Conservation (phyloP, 2,797 vertebrate genomes). For the Sebastes elongatus region DNA sequence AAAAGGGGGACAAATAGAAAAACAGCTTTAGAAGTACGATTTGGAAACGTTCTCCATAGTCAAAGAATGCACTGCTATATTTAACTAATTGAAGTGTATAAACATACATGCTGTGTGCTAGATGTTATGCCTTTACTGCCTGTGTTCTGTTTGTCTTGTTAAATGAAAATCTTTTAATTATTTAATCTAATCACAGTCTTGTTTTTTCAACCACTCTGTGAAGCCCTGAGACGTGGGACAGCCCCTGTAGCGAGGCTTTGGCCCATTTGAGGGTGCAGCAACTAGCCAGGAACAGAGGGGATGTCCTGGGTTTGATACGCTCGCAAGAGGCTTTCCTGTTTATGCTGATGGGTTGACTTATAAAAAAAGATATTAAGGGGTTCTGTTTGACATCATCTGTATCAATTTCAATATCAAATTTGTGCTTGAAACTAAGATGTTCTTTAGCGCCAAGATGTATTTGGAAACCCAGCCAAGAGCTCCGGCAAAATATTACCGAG, state of each 20-base stretch:
- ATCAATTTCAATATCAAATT: slow-evolving; percentile 54
- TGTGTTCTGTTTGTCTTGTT: slow-evolving; percentile 96
- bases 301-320: slow-evolving; percentile 58
- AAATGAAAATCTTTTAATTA: slow-evolving; percentile 90
- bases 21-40: slow-evolving; percentile 92
- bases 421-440: slow-evolving; percentile 32
- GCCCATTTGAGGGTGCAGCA: slow-evolving; percentile 45
- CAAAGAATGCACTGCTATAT: slow-evolving; percentile 91
- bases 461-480: slow-evolving; percentile 42
- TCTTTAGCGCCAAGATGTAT: slow-evolving; percentile 28
- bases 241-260: slow-evolving; percentile 56
- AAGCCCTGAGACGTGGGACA: slow-evolving; percentile 71
- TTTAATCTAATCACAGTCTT: slow-evolving; percentile 90
- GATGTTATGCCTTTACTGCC: slow-evolving; percentile 92
- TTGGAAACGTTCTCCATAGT: slow-evolving; percentile 89
- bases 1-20: slow-evolving; percentile 89
- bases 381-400: slow-evolving; percentile 39
- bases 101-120: slow-evolving; percentile 91
- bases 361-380: background rate
- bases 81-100: slow-evolving; percentile 90
- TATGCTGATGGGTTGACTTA: slow-evolving; percentile 38
- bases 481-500: slow-evolving; percentile 24
- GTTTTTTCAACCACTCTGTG: slow-evolving; percentile 85
- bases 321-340: slow-evolving; percentile 77
- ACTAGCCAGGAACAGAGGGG: slow-evolving; percentile 51